Evolutionary conservation across 1,140 invertebrate species (phyloP).

Genomic region (Pseudomyrmex pallidus): DNA sequence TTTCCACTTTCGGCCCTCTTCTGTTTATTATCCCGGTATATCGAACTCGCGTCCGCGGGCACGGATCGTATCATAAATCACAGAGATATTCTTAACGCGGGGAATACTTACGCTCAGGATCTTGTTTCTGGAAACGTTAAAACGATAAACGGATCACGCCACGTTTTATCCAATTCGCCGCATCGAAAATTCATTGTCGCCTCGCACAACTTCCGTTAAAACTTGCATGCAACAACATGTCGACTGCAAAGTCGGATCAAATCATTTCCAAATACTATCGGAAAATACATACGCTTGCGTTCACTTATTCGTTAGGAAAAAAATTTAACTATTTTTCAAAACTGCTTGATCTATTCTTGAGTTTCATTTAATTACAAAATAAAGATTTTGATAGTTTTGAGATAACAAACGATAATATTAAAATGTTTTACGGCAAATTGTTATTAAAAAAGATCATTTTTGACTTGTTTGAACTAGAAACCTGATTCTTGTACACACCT

Average conservation of each 20-base stretch:
- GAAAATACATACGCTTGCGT: conserved; percentile 44
- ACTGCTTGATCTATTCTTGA: conserved; percentile 29
- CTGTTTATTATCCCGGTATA: conserved; percentile 51
- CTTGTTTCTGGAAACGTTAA: conserved; percentile 18
- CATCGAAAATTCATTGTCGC: conserved; percentile 54
- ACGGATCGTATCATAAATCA: conserved; percentile 29
- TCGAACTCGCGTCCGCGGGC: not conserved
- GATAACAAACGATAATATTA: conserved; percentile 3
- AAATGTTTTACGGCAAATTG: too few species aligned
- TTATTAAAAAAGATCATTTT: not conserved
- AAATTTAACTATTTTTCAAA: conserved; percentile 40
- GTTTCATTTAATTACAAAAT: conserved; percentile 27
- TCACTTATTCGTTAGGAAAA: conserved; percentile 10
- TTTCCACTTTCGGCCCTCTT: conserved; percentile 23
- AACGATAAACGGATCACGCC: conserved; percentile 46
- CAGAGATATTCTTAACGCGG: conserved; percentile 40
- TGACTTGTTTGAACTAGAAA: not conserved
- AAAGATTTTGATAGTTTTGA: conserved; percentile 10
- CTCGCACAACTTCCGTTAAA: conserved; percentile 35
- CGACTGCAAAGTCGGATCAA: conserved; percentile 49
- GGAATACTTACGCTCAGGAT: not conserved
- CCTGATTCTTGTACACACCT: not conserved
- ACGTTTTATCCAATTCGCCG: not conserved
- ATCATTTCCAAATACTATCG: conserved; percentile 43
- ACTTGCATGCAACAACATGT: conserved; percentile 52